Evolutionary conservation across 2,797 vertebrate genomes (phyloP), one percentile per base, ranked within the genome.

Genomic region (Morus bassanus): DNA sequence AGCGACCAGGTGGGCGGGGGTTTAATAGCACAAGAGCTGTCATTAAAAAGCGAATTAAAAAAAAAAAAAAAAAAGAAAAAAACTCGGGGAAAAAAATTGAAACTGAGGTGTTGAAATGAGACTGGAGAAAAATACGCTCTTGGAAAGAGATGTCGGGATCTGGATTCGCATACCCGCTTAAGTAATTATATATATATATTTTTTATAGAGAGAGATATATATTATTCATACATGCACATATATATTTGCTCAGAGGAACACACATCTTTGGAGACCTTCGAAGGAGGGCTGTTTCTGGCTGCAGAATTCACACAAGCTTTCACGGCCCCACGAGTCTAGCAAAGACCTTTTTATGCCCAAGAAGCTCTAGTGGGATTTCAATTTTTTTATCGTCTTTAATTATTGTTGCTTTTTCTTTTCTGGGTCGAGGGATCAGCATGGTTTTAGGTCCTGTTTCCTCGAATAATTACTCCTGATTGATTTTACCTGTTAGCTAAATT

Each of bases 281-380:
- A 93, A 96, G 94, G 91, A 92, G 78, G 90, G 80, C 94, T 96
- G 87, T 22, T 96, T 51, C 89, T 95, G 95, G 92, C 96, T 89
- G 89, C 78, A 85, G 82, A 85, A 89, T 81, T 96, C 92, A 92
- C 85, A 93, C 89, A 57, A 45, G 22, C 33, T 91, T 89, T 96
- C 91, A 21, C 33, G 3, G 87, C 81, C 95, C 69, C 91, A n/a
- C 7, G 74, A 79, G 94, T 59, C 89, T 46, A 14, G 13, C 95
- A 94, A 92, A 91, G 67, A 60, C 14, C 1, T 75, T 83, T 95
- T 93, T 81, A 89, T 12, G 22, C 27, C 37, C 69, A 18, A 81
- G 67, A 87, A 88, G 7, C 37, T 88, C 68, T 43, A 87, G 74
- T 1, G 18, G 41, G 63, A 85, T 54, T 92, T 81, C 22, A 21